phyloP scores from a whole-genome alignment of 2,888 invertebrate species.

The Nemurella pictetii region DNA sequence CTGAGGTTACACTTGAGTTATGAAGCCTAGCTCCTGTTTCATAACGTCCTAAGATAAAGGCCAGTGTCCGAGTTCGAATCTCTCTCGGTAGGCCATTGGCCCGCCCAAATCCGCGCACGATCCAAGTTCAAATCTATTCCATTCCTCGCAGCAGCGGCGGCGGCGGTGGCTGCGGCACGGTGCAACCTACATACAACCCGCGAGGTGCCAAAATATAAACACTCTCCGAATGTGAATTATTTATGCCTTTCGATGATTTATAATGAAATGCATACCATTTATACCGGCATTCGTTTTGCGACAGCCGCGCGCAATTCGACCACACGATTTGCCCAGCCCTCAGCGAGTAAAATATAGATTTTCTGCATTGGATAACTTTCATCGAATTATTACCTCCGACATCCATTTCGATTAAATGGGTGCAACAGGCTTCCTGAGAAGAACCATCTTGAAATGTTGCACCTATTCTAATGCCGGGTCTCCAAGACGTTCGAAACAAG shows the following conservation, averaged over 20 bases:
- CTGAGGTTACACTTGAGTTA: background rate
- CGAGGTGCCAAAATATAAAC: background rate
- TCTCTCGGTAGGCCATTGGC: background rate
- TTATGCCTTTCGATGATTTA: background rate
- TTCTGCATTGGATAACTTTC: background rate
- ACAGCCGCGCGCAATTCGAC: background rate
- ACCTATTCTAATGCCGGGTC: background rate
- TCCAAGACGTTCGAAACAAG: background rate
- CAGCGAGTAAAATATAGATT: background rate
- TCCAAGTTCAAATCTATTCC: background rate
- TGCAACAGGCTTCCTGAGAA: background rate
- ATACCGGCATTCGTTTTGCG: background rate
- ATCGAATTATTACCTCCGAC: background rate
- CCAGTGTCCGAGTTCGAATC: background rate
- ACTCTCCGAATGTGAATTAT: background rate
- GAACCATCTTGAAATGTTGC: background rate
- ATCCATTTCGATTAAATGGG: background rate
- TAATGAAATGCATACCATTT: background rate
- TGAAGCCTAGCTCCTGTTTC: conserved; percentile 8
- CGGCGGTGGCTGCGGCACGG: too few relatives aligned
- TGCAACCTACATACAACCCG: too few relatives aligned
- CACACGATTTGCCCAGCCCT: background rate
- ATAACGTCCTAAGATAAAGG: background rate
- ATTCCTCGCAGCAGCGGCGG: background rate
- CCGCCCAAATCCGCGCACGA: background rate